Conservation (phyloP, 2,113 vertebrate genomes). For the Labeo catla region DNA sequence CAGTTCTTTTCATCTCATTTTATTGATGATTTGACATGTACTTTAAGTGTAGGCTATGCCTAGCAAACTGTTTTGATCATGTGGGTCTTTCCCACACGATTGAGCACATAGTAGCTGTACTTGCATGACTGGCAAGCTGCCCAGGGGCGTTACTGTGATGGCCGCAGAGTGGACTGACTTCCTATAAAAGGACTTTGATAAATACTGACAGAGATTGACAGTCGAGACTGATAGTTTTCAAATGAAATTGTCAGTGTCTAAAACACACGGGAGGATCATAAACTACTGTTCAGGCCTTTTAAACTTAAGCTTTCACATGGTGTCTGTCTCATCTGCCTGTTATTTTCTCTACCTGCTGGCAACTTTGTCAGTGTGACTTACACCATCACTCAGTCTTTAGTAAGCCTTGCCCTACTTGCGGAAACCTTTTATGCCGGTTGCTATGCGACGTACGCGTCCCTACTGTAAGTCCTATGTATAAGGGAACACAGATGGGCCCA, state of each 20-base stretch:
- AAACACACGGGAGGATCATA: not conserved
- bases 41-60: not conserved
- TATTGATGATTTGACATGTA: too few relatives aligned
- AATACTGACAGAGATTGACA: conserved; percentile 25
- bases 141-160: not conserved
- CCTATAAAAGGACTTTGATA: not conserved
- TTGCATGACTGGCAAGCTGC: conserved; percentile 10
- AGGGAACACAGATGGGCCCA: not conserved
- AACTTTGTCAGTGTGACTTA: conserved; percentile 5
- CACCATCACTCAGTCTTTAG: conserved; percentile 20
- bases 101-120: not conserved
- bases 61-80: not conserved
- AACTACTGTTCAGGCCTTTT: not conserved
- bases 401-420: not conserved
- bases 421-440: not conserved
- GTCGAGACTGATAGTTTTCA: conserved; percentile 28
- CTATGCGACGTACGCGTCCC: not conserved
- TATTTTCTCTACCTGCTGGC: conserved; percentile 18
- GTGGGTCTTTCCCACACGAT: not conserved
- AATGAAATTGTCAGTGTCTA: conserved; percentile 31
- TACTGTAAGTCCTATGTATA: not conserved
- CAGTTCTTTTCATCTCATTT: not conserved
- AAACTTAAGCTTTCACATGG: conserved; percentile 29
- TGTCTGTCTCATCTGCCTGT: conserved; percentile 13
- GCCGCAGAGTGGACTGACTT: not conserved